Percentiles rank a stretch among this genome's conserved stretches.
Conservation (phyloP, 2,888 invertebrate species). For the Pachydiplax longipennis region DNA sequence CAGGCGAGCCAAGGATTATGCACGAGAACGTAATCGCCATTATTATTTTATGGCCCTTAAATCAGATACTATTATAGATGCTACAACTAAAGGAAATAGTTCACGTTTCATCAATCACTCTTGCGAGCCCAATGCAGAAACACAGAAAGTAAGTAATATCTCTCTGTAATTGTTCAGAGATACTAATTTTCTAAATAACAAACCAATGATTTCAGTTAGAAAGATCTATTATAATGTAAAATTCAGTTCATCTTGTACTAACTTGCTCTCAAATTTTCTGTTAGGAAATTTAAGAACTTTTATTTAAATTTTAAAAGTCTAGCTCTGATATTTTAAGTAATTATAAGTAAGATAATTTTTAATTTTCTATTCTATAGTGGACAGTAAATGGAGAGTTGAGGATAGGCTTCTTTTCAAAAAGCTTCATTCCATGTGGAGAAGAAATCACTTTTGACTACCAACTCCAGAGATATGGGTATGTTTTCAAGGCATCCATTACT, state of each 20-base stretch:
- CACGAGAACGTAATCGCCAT: slow-evolving; percentile 87
- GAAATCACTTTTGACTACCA: slow-evolving; percentile 99
- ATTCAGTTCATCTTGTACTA: not conserved
- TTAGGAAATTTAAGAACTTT: not conserved
- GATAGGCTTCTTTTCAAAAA: slow-evolving; percentile 95
- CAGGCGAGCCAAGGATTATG: slow-evolving; percentile 85
- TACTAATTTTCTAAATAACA: no score
- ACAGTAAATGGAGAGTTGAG: slow-evolving; percentile 91
- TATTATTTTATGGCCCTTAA: slow-evolving; percentile 98
- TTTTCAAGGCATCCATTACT: slow-evolving; percentile 46
- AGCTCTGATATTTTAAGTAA: no score
- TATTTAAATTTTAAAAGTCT: no score
- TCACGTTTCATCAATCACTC: slow-evolving; percentile 99
- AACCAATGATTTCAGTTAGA: no score
- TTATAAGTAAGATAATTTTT: not conserved
- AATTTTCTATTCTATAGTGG: slow-evolving; percentile 65
- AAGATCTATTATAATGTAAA: not conserved
- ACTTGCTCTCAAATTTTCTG: not conserved
- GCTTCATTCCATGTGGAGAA: slow-evolving; percentile 83
- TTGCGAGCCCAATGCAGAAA: slow-evolving; percentile 98
- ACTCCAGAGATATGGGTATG: slow-evolving; percentile 94
- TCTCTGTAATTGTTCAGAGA: not conserved
- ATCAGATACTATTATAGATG: slow-evolving; percentile 94
- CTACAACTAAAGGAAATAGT: slow-evolving; percentile 93
- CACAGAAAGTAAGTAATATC: slow-evolving; percentile 77